phyloP scores from a whole-genome alignment of 2,888 invertebrate species.

The Tethea ocularis region DNA sequence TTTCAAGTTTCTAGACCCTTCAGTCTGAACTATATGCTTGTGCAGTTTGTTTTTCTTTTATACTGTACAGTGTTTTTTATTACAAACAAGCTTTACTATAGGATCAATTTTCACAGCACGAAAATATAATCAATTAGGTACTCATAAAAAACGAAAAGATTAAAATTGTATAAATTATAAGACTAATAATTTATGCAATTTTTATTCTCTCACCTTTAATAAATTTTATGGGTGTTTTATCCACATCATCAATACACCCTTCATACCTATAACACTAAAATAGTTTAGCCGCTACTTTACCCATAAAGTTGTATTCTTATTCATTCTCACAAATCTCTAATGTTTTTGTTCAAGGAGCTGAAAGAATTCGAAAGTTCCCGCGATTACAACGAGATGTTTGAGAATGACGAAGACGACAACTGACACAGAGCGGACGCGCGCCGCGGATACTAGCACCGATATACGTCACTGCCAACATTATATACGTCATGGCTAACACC shows the following conservation, averaged over 20 bases:
- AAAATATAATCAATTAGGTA: no score
- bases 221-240: no score
- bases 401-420: conserved; percentile 81
- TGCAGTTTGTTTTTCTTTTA: no score
- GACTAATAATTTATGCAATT: no score
- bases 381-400: conserved; percentile 80
- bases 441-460: conserved; percentile 15
- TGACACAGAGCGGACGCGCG: conserved; percentile 43
- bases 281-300: neutral
- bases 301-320: conserved; percentile 61
- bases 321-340: conserved; percentile 63
- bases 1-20: no score
- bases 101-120: no score
- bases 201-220: no score
- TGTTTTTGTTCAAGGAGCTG: conserved; percentile 74
- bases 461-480: conserved; percentile 13
- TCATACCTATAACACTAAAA: neutral
- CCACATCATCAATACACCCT: neutral
- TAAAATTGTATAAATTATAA: no score
- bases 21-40: no score
- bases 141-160: no score
- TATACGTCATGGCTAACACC: conserved; percentile 6
- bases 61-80: no score
- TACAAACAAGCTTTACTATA: no score
- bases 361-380: conserved; percentile 75